Percentiles rank a stretch among this genome's conserved stretches.
These are phyloP conservation scores for Corythornis leucogaster DNA, from an alignment of 2,797 vertebrate species.

Conservation along the genomic window DNA sequence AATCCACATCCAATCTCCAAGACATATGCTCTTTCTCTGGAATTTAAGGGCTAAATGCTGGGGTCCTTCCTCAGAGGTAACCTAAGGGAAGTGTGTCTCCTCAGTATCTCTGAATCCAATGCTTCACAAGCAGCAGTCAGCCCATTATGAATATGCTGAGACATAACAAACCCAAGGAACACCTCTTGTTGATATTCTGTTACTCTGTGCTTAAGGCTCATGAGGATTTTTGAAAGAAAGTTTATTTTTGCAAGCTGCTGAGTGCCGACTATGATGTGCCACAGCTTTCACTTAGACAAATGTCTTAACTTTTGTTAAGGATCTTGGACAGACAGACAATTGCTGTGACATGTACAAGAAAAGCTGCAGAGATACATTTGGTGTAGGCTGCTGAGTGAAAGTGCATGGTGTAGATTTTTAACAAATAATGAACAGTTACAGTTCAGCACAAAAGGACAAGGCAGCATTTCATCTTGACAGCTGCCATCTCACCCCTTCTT, in stretches of 20 bases:
- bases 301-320: constrained; percentile 10
- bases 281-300: constrained; percentile 39
- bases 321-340: not conserved
- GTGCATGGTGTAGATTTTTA: not conserved
- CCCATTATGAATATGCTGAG: constrained; percentile 5
- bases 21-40: not conserved
- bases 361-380: not conserved
- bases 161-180: constrained; percentile 24
- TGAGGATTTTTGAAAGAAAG: constrained; percentile 37
- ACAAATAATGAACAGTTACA: not conserved
- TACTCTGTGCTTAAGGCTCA: constrained; percentile 27
- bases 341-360: constrained; percentile 3
- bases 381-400: not conserved
- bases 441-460: not conserved
- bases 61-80: not conserved
- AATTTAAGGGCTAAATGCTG: not conserved
- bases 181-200: constrained; percentile 35
- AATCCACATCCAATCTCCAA: not conserved
- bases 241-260: constrained; percentile 57
- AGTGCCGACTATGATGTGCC: not conserved
- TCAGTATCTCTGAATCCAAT: not conserved
- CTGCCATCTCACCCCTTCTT: not conserved
- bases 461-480: not conserved
- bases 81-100: not conserved
- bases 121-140: not conserved